Percentiles rank a stretch among this genome's conserved stretches.
Evolutionary conservation across 2,888 invertebrate genomes (phyloP).

Genomic region (Eupeodes luniger): DNA sequence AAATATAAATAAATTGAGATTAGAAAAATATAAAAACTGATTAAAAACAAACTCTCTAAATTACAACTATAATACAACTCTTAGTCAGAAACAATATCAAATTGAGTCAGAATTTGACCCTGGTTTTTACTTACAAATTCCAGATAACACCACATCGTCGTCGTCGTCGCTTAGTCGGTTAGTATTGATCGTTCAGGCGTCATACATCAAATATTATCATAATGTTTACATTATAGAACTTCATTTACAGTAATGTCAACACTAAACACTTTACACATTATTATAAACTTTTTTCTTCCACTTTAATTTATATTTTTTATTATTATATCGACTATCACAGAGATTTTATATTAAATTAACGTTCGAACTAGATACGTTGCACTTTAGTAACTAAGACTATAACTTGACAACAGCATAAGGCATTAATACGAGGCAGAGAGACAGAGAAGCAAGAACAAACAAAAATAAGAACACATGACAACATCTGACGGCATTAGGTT

Average conservation of each 20-base stretch:
- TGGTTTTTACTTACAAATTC: slow-evolving; percentile 15
- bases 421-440: too few species aligned
- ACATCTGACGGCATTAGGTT: too few species aligned
- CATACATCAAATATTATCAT: not conserved
- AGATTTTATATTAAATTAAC: too few species aligned
- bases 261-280: not conserved
- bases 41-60: too few species aligned
- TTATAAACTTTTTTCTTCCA: not conserved
- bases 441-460: too few species aligned
- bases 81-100: not conserved
- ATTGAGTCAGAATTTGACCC: not conserved
- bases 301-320: not conserved
- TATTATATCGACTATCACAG: not conserved
- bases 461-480: not conserved
- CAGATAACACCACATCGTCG: not conserved
- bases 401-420: too few species aligned
- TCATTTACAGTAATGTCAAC: not conserved
- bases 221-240: not conserved
- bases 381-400: too few species aligned
- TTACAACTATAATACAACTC: not conserved
- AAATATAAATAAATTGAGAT: too few species aligned
- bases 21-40: too few species aligned
- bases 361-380: too few species aligned
- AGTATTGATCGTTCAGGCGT: not conserved
- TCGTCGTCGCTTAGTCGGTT: not conserved